Evolutionary conservation across 2,888 invertebrate species (phyloP), one percentile per base, ranked within the genome.

Genomic region (Norana najaformis): DNA sequence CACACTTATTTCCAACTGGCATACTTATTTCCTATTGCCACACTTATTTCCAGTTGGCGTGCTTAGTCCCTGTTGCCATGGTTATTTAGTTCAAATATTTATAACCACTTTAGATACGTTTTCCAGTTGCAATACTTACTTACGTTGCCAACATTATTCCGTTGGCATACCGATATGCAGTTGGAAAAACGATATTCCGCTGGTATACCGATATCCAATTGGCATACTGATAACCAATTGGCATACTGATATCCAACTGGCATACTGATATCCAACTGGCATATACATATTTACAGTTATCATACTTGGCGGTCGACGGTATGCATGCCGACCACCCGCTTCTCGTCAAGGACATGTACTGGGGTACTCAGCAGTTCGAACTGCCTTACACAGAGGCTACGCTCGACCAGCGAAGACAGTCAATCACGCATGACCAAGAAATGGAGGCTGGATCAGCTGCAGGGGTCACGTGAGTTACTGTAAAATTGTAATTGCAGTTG

Each of bases 291-390:
- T 85, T 85, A 6, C 95, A 97, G 97, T 97, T 98, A 30, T 97
- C 97, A 18, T 98, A 98, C 95, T 96, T 98, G 94, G 98, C 98
- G 92, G 98, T 98, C 83, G 98, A 98, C 94, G 98, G 98, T 95
- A 98, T 98, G 97, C 98, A 98, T 94, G 97, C 88, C 93, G 98
- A 98, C 94, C 97, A 98, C 94, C 98, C 98, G 0, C 98, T 98
- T 94, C 96, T 98, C 83, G 95, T 98, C 88, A 97, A 97, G 93
- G 98, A 99, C 95, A 97, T 97, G 53, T 94, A 94, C 92, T 95
- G 95, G 94, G 94, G 95, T 89, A 94, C 94, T 23, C 91, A 93
- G 11, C 94, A 94, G 41, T 93, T 94, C 20, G 94, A 94, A 16
- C 92, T 95, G 69, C 95, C 95, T 0, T 95, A 95, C 92, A 95